A percentile compares a stretch with the other conserved stretches of the same genome.
These are phyloP conservation scores for Alectura lathami DNA, from an alignment of 2,113 vertebrate species.

Conservation along the genomic window DNA sequence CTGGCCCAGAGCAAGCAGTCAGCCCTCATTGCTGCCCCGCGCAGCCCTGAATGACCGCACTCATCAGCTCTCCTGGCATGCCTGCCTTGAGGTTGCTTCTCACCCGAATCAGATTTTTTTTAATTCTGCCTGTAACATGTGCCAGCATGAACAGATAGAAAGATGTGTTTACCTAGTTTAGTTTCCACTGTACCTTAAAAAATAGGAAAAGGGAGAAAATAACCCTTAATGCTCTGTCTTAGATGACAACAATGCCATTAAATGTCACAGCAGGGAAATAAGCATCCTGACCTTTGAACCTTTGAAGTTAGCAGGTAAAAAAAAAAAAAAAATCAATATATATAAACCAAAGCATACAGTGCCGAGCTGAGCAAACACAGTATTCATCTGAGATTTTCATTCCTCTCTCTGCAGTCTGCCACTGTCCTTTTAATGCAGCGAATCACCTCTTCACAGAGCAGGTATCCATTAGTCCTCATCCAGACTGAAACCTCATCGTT, in stretches of 20 bases:
- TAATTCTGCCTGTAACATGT: background rate
- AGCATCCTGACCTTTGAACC: background rate
- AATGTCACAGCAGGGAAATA: background rate
- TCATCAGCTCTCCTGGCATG: background rate
- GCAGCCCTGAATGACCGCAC: background rate
- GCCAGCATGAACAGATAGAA: background rate
- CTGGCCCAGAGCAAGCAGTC: background rate
- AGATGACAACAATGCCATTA: background rate
- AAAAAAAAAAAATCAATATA: background rate
- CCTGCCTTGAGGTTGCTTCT: background rate
- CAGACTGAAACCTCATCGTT: background rate
- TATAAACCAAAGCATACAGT: background rate
- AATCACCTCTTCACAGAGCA: background rate
- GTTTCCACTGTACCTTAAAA: background rate
- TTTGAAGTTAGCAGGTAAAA: background rate
- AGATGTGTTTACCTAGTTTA: background rate
- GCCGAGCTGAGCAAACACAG: background rate
- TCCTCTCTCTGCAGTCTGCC: background rate
- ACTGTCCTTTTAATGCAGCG: background rate
- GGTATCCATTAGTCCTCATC: background rate
- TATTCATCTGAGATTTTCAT: background rate
- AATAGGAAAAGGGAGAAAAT: background rate
- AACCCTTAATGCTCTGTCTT: background rate
- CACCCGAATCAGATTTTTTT: background rate
- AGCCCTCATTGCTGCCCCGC: accelerated